Percentiles rank a stretch among this genome's conserved stretches.
Evolutionary conservation across 2,113 vertebrate species (phyloP).

Genomic region (Pseudorectes ferrugineus): DNA sequence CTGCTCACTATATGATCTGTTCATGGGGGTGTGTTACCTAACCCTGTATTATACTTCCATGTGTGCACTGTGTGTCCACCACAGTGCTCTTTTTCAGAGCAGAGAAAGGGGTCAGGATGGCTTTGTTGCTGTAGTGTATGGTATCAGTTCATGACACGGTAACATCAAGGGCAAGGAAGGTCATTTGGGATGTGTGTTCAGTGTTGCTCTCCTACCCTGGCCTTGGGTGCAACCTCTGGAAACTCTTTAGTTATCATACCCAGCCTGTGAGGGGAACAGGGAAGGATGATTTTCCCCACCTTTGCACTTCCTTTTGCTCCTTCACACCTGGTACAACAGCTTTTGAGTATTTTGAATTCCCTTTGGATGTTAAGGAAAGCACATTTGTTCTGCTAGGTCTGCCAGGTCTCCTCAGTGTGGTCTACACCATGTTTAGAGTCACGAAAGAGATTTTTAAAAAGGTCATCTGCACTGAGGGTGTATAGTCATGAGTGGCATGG

Average conservation of each 20-base stretch:
- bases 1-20: background rate
- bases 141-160: background rate
- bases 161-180: background rate
- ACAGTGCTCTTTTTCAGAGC: background rate
- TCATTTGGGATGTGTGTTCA: background rate
- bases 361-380: background rate
- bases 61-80: background rate
- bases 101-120: background rate
- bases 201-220: background rate
- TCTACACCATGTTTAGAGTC: background rate
- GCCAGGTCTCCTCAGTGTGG: background rate
- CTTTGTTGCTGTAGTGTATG: background rate
- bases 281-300: background rate
- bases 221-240: background rate
- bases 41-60: background rate
- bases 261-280: background rate
- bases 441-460: background rate
- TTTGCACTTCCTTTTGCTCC: background rate
- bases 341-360: background rate
- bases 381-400: background rate
- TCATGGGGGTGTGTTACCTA: fast-evolving
- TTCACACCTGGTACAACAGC: background rate
- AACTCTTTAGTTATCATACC: background rate
- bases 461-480: background rate
- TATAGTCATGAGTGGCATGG: background rate